Conservation (phyloP, 1,140 invertebrate species). For the Laodelphax striatellus region DNA sequence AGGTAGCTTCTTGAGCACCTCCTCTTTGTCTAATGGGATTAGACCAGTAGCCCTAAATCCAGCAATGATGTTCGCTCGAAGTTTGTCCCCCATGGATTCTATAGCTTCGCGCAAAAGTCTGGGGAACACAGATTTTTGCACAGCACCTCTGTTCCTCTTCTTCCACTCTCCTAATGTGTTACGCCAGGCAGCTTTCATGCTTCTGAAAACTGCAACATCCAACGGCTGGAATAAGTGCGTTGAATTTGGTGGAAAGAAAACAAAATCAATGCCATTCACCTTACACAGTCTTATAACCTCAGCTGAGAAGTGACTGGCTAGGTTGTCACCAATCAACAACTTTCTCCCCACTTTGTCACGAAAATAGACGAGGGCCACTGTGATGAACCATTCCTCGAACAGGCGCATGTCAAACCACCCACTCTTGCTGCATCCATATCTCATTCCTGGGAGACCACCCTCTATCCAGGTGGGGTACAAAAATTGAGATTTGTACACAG, state of each 20-base stretch:
- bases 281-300: slow-evolving; percentile 25
- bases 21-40: too few relatives aligned
- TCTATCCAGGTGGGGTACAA: slow-evolving; percentile 29
- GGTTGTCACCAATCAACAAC: slow-evolving; percentile 29
- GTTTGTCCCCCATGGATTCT: too few relatives aligned
- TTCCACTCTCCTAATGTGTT: too few relatives aligned
- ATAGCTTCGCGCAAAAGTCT: too few relatives aligned
- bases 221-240: slow-evolving; percentile 32
- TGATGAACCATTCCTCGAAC: slow-evolving; percentile 26
- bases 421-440: slow-evolving; percentile 27
- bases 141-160: too few relatives aligned
- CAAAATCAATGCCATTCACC: slow-evolving; percentile 27
- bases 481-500: slow-evolving; percentile 29
- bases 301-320: slow-evolving; percentile 26
- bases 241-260: slow-evolving; percentile 29
- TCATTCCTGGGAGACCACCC: slow-evolving; percentile 23
- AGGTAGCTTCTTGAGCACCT: too few relatives aligned
- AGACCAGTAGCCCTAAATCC: too few relatives aligned
- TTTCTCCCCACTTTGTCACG: slow-evolving; percentile 24
- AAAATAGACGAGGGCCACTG: slow-evolving; percentile 21
- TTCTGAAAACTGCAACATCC: slow-evolving; percentile 28
- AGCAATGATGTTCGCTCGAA: too few relatives aligned
- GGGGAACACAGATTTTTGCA: too few relatives aligned
- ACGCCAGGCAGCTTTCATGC: too few relatives aligned
- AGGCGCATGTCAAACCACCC: slow-evolving; percentile 27